Base-by-base conservation (phyloP, 2,888 invertebrate genomes). In the Alitta virens region DNA sequence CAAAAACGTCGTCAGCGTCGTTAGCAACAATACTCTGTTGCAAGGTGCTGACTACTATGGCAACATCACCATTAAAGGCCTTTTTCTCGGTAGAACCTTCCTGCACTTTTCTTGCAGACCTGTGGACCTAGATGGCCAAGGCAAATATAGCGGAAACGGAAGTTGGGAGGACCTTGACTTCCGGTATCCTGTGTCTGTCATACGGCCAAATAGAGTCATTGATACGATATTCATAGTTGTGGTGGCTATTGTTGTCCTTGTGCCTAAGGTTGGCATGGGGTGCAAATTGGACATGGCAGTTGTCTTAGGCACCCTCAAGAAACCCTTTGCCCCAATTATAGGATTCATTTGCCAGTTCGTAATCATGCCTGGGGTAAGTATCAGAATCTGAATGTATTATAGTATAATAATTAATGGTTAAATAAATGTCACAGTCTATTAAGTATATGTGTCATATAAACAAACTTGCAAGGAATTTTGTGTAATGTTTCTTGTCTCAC, bases 301-400 rank as follows among this genome's bases (percentile, higher is more conserved):
- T 9, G 76, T 84, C 33, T 71, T 70, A 54, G 69, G 75, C 50
- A 81, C 82, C 0, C 66, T 84, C 2, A 76, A 74, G 65, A 78
- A 72, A 56, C 85, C 85, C 0, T 68, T 83, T 1, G 84, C 83
- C 1, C 84, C 84, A 0, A 64, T 75, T 18, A 83, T 84, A 26
- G 85, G 84, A 0, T 79, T 85, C 62, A 69, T 76, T 38, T 83
- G 83, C 21, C 85, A 85, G 69, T 85, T 83, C 67, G 57, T 82
- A 12, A 73, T 84, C 63, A 85, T 85, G 85, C 85, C 85, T 5
- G 33, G 83, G 76, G 84, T 84, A 69, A 74, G 80, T 73, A 33
- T 33, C n/a, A n/a, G n/a, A n/a, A n/a, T n/a, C n/a, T n/a, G n/a
- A n/a, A n/a, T n/a, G n/a, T n/a, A n/a, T n/a, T n/a, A n/a, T n/a